Base-by-base conservation (phyloP, 2,888 invertebrate species). In the Chironomus riparius region DNA sequence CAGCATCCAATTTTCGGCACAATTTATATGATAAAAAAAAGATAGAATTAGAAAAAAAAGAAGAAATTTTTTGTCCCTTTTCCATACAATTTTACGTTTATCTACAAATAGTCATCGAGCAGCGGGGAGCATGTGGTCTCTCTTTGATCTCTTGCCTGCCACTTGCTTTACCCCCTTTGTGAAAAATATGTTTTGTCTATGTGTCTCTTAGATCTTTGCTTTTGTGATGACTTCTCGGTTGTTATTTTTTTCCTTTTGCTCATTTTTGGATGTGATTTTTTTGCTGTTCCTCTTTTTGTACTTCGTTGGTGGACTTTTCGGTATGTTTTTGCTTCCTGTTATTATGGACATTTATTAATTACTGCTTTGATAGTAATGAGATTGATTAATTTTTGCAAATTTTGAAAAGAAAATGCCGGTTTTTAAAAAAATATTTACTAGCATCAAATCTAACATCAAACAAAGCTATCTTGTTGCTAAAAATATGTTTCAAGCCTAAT, bases 231-330 rank as follows among this genome's bases (percentile, higher is more conserved):
- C 7, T 56, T 56, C 10, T 38, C 10, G n/a, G 56, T 56, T 56
- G 15, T 18, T 15, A 18, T 56, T 13, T 50, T 56, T 15, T 56
- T 13, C 13, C 28, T 15, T 10, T 28, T 47, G 50, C 70, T 47
- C 12, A 18, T 72, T 13, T 38, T 38, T 47, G 4, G 68, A 13
- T 13, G 50, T 70, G 28, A 38, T 56, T 56, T 48, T n/a, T 56
- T 56, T 56, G 13, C 22, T 71, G 12, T 28, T 47, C 56, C 70
- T 47, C 12, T 47, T 72, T 13, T 38, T 38, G 5, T 50, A 50
- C 72, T 61, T 72, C 72, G 72, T 72, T 72, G 72, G 72, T 72
- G 72, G 72, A 72, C 72, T 72, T 38, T 65, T 65, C 21, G 21
- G 22, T 10, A 38, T 38, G 56, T 56, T 56, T n/a, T 56, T 56